Conservation (phyloP, 2,888 invertebrate genomes). For the Aphidius colemani region DNA sequence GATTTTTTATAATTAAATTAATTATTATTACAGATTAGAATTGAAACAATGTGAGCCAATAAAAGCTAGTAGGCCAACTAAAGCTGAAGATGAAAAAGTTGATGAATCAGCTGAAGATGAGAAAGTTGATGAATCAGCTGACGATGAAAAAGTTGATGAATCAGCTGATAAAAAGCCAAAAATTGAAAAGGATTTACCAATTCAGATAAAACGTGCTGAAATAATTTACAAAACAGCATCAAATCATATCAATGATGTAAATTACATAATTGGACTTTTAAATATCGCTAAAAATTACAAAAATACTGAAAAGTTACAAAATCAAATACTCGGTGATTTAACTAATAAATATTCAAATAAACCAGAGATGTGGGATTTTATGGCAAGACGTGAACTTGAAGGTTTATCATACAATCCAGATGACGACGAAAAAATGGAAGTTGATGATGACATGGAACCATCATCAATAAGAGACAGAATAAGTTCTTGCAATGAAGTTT, state of each 20-base stretch:
- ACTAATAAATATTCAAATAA: constrained; percentile 62
- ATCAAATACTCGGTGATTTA: constrained; percentile 63
- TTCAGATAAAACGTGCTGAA: constrained; percentile 64
- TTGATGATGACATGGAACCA: constrained; percentile 34
- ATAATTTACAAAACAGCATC: constrained; percentile 68
- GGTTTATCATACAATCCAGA: constrained; percentile 54
- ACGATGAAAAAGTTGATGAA: constrained; percentile 9
- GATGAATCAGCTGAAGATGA: constrained; percentile 15
- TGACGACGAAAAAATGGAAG: constrained; percentile 38
- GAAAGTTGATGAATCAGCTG: background rate
- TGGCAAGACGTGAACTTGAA: constrained; percentile 67
- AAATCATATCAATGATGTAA: constrained; percentile 64
- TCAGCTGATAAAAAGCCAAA: background rate
- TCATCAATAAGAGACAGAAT: constrained; percentile 59
- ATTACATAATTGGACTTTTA: constrained; percentile 67
- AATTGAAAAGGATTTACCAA: constrained; percentile 34
- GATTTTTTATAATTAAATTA: background rate
- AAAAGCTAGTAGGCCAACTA: background rate
- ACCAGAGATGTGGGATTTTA: constrained; percentile 66
- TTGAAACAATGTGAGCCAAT: constrained; percentile 29
- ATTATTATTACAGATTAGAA: constrained; percentile 26
- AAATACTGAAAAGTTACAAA: constrained; percentile 66
- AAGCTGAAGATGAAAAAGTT: constrained; percentile 9
- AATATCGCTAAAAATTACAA: constrained; percentile 65
- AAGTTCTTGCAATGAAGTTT: constrained; percentile 61